A percentile compares a stretch with the other conserved stretches of the same genome.
Conservation (phyloP, 2,113 vertebrate species). For the Thamnaconus septentrionalis region DNA sequence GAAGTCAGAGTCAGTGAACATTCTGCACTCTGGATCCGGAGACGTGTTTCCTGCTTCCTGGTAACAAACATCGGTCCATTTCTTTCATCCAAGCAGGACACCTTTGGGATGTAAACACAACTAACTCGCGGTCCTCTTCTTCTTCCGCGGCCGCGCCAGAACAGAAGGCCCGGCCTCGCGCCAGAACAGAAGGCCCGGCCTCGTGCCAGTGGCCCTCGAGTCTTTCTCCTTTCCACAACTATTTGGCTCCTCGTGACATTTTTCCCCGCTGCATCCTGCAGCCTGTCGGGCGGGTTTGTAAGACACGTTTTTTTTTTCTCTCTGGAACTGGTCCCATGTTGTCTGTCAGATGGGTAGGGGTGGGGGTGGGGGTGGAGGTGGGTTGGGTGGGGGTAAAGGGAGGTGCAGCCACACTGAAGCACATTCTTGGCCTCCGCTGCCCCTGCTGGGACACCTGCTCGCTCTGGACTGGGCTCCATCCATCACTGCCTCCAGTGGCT, state of each 20-base stretch:
- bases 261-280: no score
- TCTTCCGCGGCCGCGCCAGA: slow-evolving; percentile 24
- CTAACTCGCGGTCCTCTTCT: background rate
- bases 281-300: no score
- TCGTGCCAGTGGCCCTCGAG: no score
- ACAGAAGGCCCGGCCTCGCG: background rate
- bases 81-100: no score
- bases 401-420: slow-evolving; percentile 29
- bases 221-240: no score
- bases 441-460: slow-evolving; percentile 33
- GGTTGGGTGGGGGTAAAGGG: background rate
- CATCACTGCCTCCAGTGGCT: slow-evolving; percentile 40
- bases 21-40: background rate
- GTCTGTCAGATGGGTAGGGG: no score
- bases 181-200: slow-evolving; percentile 3
- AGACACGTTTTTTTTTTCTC: no score
- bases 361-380: no score
- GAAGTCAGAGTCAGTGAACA: no score
- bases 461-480: slow-evolving; percentile 25
- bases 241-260: no score
- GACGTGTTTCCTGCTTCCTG: background rate
- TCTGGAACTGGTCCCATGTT: no score
- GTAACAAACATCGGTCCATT: no score
- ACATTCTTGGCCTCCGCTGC: slow-evolving; percentile 26
- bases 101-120: background rate